A percentile compares a stretch with the other conserved stretches of the same genome.
phyloP scores from a whole-genome alignment of 2,113 vertebrate species.

The Puffinus mauretanicus region DNA sequence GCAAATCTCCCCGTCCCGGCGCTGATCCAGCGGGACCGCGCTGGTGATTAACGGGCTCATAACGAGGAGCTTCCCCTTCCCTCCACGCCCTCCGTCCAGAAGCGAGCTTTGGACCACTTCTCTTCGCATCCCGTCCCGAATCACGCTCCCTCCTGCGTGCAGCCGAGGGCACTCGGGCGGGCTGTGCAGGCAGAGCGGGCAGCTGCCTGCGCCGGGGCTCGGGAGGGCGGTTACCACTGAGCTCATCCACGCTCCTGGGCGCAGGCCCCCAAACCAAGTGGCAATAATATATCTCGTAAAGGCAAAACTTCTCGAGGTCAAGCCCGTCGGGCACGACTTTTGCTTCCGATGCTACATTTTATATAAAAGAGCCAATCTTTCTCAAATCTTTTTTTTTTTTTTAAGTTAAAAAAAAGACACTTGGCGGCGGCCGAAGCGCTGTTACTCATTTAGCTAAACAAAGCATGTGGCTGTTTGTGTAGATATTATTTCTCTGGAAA shows the following conservation, averaged over 20 bases:
- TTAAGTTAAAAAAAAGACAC: neutral
- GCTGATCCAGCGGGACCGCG: neutral
- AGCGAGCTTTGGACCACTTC: neutral
- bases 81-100: no score
- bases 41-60: neutral
- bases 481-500: neutral
- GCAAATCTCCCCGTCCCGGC: neutral
- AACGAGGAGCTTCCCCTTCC: neutral
- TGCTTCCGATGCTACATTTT: neutral
- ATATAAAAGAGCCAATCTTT: neutral
- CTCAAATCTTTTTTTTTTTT: neutral
- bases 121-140: neutral
- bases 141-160: neutral
- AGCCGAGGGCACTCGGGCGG: neutral
- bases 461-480: neutral
- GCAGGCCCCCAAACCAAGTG: no score
- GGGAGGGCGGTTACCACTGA: no score
- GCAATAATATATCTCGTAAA: neutral
- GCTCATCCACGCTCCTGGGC: neutral
- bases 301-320: neutral
- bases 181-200: neutral
- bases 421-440: neutral
- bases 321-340: rapidly evolving
- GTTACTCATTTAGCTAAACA: neutral
- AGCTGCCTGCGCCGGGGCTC: neutral